These are phyloP conservation scores for Cerceris rybyensis DNA, from an alignment of 2,888 invertebrate species.

Conservation along the genomic window DNA sequence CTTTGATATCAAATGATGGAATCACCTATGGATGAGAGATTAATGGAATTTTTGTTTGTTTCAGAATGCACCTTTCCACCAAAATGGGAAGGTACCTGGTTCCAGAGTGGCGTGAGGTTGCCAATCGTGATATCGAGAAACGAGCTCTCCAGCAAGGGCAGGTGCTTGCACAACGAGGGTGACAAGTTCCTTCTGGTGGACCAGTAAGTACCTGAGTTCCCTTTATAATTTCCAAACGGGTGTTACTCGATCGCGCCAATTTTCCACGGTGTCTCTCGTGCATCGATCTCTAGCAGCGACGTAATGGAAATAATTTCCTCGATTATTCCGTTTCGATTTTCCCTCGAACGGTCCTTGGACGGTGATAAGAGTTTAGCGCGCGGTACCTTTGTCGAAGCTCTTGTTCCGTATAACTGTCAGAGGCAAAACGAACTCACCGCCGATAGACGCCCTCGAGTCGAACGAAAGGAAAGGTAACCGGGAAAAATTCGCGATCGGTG, in stretches of 20 bases:
- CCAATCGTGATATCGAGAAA: slow-evolving; percentile 92
- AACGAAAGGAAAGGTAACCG: neutral
- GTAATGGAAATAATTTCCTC: no score
- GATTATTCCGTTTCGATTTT: no score
- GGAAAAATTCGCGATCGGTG: neutral
- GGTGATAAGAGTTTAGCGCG: no score
- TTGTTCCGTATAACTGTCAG: no score
- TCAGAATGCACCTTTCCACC: slow-evolving; percentile 91
- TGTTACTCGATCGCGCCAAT: slow-evolving; percentile 11
- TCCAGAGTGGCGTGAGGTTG: slow-evolving; percentile 94
- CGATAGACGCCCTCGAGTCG: neutral
- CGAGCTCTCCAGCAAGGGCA: slow-evolving; percentile 92
- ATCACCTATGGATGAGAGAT: no score
- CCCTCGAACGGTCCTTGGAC: no score
- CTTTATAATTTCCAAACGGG: slow-evolving; percentile 2
- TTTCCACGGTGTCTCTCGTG: neutral
- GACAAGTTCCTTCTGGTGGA: slow-evolving; percentile 94
- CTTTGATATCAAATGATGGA: no score
- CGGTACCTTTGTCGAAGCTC: no score
- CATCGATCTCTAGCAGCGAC: no score
- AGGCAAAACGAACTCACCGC: neutral
- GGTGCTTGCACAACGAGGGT: slow-evolving; percentile 91
- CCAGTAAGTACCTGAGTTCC: slow-evolving; percentile 87
- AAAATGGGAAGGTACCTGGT: slow-evolving; percentile 95
- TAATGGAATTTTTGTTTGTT: slow-evolving; percentile 65